phyloP scores from a whole-genome alignment of 2,888 invertebrate genomes.

The Drosophila pseudotalamancana region DNA sequence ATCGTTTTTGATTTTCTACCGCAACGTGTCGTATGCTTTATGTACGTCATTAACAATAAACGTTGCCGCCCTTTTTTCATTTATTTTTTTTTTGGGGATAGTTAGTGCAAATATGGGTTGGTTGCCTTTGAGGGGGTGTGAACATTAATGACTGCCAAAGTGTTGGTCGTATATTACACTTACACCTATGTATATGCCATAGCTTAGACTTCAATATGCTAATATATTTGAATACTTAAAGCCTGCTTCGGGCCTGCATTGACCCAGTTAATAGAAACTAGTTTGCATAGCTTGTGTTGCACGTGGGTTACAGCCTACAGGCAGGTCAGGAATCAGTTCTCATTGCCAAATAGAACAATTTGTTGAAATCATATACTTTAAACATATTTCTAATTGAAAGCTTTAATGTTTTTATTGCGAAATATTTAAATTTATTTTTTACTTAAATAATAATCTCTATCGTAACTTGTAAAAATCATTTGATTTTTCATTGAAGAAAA shows the following conservation, averaged over 20 bases:
- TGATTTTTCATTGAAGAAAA: too few relatives aligned
- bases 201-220: background rate
- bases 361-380: conserved; percentile 7
- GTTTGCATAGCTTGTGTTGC: conserved; percentile 26
- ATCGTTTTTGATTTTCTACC: conserved; percentile 11
- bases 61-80: conserved; percentile 3
- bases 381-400: background rate
- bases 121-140: conserved; percentile 36
- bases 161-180: conserved; percentile 15
- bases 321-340: conserved; percentile 8
- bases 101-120: conserved; percentile 52
- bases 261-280: conserved; percentile 37
- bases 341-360: conserved; percentile 22
- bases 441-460: background rate
- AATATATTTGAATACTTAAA: conserved; percentile 21
- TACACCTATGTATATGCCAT: background rate
- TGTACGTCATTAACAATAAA: conserved; percentile 60
- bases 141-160: conserved; percentile 37
- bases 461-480: too few relatives aligned
- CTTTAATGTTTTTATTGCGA: background rate
- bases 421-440: background rate
- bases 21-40: conserved; percentile 48
- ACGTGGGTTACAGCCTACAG: conserved; percentile 1
- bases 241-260: conserved; percentile 31
- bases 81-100: conserved; percentile 12